Evolutionary conservation across 2,888 invertebrate genomes (phyloP).

Genomic region (Mesorhabditis sp.): DNA sequence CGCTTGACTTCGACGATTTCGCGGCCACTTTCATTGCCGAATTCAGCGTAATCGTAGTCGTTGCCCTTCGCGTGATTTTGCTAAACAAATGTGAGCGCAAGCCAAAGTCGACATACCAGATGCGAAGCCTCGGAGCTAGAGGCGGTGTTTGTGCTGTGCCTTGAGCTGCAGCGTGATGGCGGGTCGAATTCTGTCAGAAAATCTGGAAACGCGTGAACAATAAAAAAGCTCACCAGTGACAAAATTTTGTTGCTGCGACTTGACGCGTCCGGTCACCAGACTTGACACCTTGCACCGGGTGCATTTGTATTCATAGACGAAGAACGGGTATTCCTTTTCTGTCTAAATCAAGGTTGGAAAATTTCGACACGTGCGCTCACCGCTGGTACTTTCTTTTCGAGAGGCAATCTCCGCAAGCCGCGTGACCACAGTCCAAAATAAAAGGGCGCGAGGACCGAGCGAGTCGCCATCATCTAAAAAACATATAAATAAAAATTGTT

Average conservation of each 20-base stretch:
- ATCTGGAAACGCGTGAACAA: background rate
- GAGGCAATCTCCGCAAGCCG: slow-evolving; percentile 2
- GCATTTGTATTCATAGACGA: slow-evolving; percentile 6
- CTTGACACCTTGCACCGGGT: background rate
- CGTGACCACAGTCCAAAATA: background rate
- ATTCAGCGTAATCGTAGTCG: too few relatives aligned
- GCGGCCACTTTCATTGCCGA: too few relatives aligned
- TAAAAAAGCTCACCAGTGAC: background rate
- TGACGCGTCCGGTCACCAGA: background rate
- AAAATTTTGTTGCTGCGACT: background rate
- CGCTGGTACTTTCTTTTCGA: background rate
- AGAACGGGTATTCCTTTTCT: background rate
- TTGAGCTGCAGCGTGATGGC: too few relatives aligned
- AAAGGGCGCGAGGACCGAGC: background rate
- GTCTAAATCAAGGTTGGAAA: background rate
- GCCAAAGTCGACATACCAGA: too few relatives aligned
- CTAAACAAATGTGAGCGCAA: too few relatives aligned
- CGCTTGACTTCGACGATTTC: too few relatives aligned
- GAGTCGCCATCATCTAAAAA: slow-evolving; percentile 2
- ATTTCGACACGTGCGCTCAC: background rate
- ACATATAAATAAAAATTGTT: background rate
- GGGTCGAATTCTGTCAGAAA: background rate
- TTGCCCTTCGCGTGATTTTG: too few relatives aligned
- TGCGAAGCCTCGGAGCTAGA: too few relatives aligned
- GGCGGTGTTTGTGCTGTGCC: too few relatives aligned